Evolutionary conservation across 2,113 vertebrate genomes (phyloP), one percentile per base, ranked within the genome.

Genomic region (Laticauda laticaudata): DNA sequence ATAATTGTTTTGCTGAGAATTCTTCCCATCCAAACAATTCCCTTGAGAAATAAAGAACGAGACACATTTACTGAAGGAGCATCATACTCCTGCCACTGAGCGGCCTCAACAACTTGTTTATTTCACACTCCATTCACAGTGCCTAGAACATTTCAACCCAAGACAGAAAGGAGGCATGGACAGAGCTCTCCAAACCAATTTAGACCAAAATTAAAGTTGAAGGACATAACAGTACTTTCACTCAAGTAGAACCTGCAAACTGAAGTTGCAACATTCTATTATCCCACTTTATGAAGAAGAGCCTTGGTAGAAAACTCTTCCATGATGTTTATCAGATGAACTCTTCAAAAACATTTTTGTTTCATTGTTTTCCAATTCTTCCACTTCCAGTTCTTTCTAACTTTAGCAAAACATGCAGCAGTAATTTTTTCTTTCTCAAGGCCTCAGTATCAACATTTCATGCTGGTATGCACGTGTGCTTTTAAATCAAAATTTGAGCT

Each of bases 81-180:
- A 39, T 24, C 87, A 51, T 11, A 57, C 14, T 55, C 90, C 69
- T 59, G 54, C n/a, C 87, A 89, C 61, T 45, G 29, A 88, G 64
- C 23, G 45, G 64, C 61, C 39, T 48, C 20, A 53, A 34, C 86
- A 53, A 29, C 53, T 88, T 55, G 18, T 93, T 93, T 93, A 93
- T 93, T 93, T 88, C 86, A 93, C 51, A 93, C 69, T 85, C 87
- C 54, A 43, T 85, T 89, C 93, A 89, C 11, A 91, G 86, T 21
- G 45, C 90, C 93, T 55, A 57, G 10, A 91, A 91, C 26, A 89
- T 89, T 59, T 86, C 88, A 86, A 92, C 53, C 88, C 48, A 24
- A 92, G 87, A 89, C 87, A 85, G 26, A 92, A 39, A 89, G 57
- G 51, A 88, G 21, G 61, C 48, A 87, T 53, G 7, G 86, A 92